phyloP scores from a whole-genome alignment of 2,797 vertebrate genomes.

The Rallus crepitans region DNA sequence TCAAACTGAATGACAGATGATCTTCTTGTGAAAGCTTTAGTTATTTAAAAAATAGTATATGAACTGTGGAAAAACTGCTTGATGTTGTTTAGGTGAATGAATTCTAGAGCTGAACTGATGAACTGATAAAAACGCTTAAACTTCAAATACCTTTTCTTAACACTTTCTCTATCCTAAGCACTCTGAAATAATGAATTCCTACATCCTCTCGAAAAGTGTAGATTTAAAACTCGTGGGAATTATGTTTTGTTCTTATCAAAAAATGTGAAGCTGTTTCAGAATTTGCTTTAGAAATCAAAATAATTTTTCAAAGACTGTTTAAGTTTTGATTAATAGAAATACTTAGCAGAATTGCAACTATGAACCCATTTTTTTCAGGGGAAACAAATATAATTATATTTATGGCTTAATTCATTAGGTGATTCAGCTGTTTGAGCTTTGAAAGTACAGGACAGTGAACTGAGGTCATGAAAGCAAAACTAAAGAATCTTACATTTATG shows the following conservation, averaged over 20 bases:
- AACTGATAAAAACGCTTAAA: background rate
- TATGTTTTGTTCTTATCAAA: background rate
- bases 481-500: background rate
- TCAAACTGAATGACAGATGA: background rate
- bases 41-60: background rate
- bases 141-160: background rate
- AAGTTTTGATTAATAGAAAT: background rate
- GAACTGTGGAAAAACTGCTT: background rate
- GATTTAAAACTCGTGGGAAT: background rate
- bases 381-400: background rate
- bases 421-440: background rate
- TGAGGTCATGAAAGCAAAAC: background rate
- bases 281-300: background rate
- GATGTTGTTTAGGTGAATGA: background rate
- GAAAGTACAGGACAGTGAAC: background rate
- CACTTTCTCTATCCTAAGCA: background rate
- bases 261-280: background rate
- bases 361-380: background rate
- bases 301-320: background rate
- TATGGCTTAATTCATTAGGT: conserved; percentile 7
- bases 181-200: background rate
- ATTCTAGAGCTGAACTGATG: background rate
- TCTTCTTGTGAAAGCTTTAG: background rate
- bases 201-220: background rate
- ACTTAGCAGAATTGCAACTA: background rate